A percentile compares a stretch with the other conserved stretches of the same genome.
These are phyloP conservation scores for Scomberomorus guttatus DNA, from an alignment of 2,797 vertebrate genomes.

Conservation along the genomic window DNA sequence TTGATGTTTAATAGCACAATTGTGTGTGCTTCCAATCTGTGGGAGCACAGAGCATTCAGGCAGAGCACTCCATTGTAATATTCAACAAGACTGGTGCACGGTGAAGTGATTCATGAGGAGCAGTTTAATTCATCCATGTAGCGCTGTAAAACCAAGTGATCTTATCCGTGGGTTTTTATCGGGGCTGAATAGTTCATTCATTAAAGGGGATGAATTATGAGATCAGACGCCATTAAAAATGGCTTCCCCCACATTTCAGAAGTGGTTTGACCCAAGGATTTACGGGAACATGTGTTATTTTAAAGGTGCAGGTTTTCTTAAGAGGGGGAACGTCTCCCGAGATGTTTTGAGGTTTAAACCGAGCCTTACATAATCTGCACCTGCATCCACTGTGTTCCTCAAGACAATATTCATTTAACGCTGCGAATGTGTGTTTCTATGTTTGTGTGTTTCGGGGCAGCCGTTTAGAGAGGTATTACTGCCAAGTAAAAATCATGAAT, in stretches of 20 bases:
- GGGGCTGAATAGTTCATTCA: slow-evolving; percentile 45
- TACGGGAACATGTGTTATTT: slow-evolving; percentile 43
- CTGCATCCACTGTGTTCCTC: slow-evolving; percentile 26
- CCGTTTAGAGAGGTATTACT: slow-evolving; percentile 17
- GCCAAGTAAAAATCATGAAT: slow-evolving; percentile 6
- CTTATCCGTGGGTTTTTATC: slow-evolving; percentile 52
- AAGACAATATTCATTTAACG: slow-evolving; percentile 6
- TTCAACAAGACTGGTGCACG: slow-evolving; percentile 35
- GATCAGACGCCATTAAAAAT: slow-evolving; percentile 45
- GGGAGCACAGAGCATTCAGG: slow-evolving; percentile 38
- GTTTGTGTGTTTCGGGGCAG: slow-evolving; percentile 21
- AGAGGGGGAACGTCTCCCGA: slow-evolving; percentile 1
- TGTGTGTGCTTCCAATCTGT: slow-evolving; percentile 43
- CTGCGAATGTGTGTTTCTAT: slow-evolving; percentile 16
- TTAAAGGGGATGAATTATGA: slow-evolving; percentile 54
- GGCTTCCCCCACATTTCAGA: slow-evolving; percentile 14
- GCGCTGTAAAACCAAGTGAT: slow-evolving; percentile 59
- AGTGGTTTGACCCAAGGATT: slow-evolving; percentile 51
- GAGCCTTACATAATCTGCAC: slow-evolving; percentile 47
- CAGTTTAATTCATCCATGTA: slow-evolving; percentile 59
- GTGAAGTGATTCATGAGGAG: slow-evolving; percentile 64
- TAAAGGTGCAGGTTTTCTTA: slow-evolving; percentile 21
- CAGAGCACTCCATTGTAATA: slow-evolving; percentile 54
- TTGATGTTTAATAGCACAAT: slow-evolving; percentile 63
- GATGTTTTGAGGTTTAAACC: slow-evolving; percentile 45